Evolutionary conservation across 2,888 invertebrate genomes (phyloP).

Genomic region (Megastigmus dorsalis): DNA sequence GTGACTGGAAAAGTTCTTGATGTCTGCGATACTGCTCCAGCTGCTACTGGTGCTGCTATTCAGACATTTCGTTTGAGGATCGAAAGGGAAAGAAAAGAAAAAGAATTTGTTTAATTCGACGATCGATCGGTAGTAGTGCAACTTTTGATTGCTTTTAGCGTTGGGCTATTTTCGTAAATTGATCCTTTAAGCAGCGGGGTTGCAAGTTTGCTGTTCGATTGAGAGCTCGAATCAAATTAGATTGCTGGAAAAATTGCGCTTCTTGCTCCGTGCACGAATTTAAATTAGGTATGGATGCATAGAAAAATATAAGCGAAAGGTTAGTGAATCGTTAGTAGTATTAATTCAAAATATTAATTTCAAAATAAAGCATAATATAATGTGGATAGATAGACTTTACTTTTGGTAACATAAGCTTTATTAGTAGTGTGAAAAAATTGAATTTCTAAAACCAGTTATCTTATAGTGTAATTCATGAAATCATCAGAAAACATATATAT

Average conservation of each 20-base stretch:
- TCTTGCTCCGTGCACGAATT: not conserved
- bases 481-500: too few relatives aligned
- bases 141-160: slow-evolving; percentile 66
- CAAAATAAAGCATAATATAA: slow-evolving; percentile 1
- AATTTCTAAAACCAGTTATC: too few relatives aligned
- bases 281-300: too few relatives aligned
- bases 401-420: too few relatives aligned
- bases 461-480: too few relatives aligned
- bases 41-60: too few relatives aligned
- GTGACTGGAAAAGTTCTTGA: not conserved
- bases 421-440: too few relatives aligned
- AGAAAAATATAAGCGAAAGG: too few relatives aligned
- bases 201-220: not conserved
- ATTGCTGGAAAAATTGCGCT: not conserved
- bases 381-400: not conserved
- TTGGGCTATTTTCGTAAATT: slow-evolving; percentile 51
- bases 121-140: slow-evolving; percentile 4
- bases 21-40: too few relatives aligned
- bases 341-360: too few relatives aligned
- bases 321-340: too few relatives aligned
- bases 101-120: slow-evolving; percentile 29
- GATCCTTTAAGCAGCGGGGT: slow-evolving; percentile 3
- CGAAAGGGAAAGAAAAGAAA: slow-evolving; percentile 26
- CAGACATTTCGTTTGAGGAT: not conserved
- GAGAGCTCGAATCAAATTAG: slow-evolving; percentile 1